Conservation (phyloP, 2,113 vertebrate species). For the Donacobius atricapilla region DNA sequence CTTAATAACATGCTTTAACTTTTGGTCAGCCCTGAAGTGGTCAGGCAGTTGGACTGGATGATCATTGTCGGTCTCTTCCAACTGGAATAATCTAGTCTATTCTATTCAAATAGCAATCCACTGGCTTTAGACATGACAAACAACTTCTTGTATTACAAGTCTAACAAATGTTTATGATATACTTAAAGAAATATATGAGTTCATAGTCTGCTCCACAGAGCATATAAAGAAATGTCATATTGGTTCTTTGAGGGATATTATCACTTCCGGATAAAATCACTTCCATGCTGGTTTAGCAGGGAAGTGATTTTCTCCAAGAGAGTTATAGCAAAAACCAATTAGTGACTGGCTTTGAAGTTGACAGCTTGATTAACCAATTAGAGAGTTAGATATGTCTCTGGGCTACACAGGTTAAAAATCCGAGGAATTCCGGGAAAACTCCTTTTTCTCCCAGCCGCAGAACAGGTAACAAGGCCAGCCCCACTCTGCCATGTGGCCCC, state of each 20-base stretch:
- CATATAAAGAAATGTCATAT: background rate
- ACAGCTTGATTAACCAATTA: background rate
- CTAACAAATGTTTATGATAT: background rate
- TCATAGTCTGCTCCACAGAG: background rate
- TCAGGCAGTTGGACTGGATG: background rate
- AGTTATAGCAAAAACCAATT: background rate
- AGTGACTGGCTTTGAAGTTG: background rate
- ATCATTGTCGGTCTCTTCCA: background rate
- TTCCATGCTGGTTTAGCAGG: background rate
- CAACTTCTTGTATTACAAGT: background rate
- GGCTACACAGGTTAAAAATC: background rate
- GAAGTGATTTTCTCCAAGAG: background rate
- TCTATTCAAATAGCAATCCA: background rate
- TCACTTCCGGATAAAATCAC: background rate
- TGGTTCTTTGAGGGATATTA: background rate
- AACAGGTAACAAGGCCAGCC: background rate
- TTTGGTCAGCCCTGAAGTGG: background rate
- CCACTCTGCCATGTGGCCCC: background rate
- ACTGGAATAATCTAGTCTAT: background rate
- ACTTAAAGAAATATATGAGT: background rate
- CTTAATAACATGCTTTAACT: background rate
- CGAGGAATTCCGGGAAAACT: background rate
- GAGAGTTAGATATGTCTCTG: background rate
- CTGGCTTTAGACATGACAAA: background rate
- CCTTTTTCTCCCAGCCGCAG: background rate